Evolutionary conservation across 2,888 invertebrate genomes (phyloP).

Genomic region (Drosophila cognata): DNA sequence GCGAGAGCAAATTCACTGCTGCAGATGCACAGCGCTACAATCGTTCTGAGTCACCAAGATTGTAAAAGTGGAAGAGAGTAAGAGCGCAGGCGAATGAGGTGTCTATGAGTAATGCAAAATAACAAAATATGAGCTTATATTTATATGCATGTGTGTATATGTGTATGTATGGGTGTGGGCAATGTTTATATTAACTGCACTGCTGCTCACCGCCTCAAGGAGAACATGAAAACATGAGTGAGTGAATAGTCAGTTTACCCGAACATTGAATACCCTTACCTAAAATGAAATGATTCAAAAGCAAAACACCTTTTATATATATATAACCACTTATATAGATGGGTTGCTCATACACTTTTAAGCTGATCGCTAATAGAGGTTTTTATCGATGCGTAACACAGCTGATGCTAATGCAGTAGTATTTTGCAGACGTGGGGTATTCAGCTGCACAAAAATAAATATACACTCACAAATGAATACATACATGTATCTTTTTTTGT

Average conservation of each 20-base stretch:
- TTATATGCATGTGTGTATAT: conserved; percentile 6
- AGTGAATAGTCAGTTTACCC: neutral
- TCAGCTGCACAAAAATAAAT: neutral
- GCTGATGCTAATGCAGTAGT: neutral
- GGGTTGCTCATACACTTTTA: no score
- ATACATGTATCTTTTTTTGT: neutral
- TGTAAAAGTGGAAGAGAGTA: conserved; percentile 7
- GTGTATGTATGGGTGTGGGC: conserved; percentile 14
- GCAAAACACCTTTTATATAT: no score
- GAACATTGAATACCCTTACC: neutral
- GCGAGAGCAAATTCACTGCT: conserved; percentile 18
- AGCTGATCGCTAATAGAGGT: neutral
- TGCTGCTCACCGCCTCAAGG: conserved; percentile 36
- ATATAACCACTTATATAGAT: neutral
- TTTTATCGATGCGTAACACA: neutral
- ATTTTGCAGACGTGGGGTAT: neutral
- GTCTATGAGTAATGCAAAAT: conserved; percentile 57
- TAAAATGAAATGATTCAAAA: neutral
- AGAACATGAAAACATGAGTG: conserved; percentile 24
- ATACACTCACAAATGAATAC: neutral
- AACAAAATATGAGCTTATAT: conserved; percentile 19
- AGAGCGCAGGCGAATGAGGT: conserved; percentile 6
- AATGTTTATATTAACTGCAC: conserved; percentile 36
- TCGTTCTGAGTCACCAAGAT: conserved; percentile 39
- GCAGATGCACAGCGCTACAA: conserved; percentile 10